A percentile compares a stretch with the other conserved stretches of the same genome.
These are phyloP conservation scores for Zaprionus ghesquierei DNA, from an alignment of 1,140 invertebrate species.

Conservation along the genomic window DNA sequence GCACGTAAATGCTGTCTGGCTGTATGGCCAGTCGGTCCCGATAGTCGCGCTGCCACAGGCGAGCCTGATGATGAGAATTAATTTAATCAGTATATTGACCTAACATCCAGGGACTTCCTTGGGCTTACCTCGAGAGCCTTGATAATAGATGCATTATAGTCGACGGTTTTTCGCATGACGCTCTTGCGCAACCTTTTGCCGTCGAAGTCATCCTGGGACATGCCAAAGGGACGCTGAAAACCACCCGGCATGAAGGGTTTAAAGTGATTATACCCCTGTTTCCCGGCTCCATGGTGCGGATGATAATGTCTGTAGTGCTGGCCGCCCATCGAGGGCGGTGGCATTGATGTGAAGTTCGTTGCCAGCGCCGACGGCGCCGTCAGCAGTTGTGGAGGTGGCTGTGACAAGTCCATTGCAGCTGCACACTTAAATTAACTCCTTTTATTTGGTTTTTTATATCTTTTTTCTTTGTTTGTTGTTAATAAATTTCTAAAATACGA, in stretches of 20 bases:
- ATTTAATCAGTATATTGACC: background rate
- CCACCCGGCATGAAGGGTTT: slow-evolving; percentile 76
- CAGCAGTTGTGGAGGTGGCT: slow-evolving; percentile 72
- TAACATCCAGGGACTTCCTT: background rate
- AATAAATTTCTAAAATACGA: slow-evolving; percentile 32
- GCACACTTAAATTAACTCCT: background rate
- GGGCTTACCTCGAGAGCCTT: slow-evolving; percentile 91
- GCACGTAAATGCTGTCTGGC: slow-evolving; percentile 95
- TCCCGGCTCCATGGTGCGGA: slow-evolving; percentile 68
- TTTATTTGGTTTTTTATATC: slow-evolving; percentile 2
- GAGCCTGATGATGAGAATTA: slow-evolving; percentile 86
- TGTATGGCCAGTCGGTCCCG: slow-evolving; percentile 93
- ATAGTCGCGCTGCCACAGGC: slow-evolving; percentile 96
- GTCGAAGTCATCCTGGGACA: slow-evolving; percentile 94
- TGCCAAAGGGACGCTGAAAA: slow-evolving; percentile 80
- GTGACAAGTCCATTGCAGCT: slow-evolving; percentile 69
- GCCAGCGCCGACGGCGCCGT: slow-evolving; percentile 74
- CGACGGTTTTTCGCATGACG: slow-evolving; percentile 98
- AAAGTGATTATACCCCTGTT: slow-evolving; percentile 75
- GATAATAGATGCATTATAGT: slow-evolving; percentile 98
- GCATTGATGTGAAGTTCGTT: slow-evolving; percentile 71
- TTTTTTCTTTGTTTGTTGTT: slow-evolving; percentile 24
- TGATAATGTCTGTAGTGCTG: slow-evolving; percentile 74
- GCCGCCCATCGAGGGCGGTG: slow-evolving; percentile 65
- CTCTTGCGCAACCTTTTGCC: slow-evolving; percentile 97